These are phyloP conservation scores for Sarotherodon lohbergeri DNA, from an alignment of 2,113 vertebrate species.

Conservation along the genomic window DNA sequence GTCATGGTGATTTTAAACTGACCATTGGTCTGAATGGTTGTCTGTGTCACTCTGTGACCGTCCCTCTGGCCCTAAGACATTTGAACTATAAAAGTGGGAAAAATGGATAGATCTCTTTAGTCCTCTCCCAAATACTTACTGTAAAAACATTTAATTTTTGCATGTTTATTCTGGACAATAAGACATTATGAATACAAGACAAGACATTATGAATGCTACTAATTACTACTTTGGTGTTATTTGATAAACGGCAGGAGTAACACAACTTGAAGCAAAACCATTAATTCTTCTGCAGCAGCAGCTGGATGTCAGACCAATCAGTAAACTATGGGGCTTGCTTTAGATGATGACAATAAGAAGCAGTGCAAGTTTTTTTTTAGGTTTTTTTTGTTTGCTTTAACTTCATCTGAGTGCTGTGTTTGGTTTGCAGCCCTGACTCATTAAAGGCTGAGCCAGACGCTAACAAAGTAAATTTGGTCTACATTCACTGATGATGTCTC, in stretches of 20 bases:
- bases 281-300: background rate
- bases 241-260: background rate
- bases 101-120: background rate
- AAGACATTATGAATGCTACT: background rate
- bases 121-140: background rate
- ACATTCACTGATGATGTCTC: background rate
- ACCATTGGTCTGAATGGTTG: background rate
- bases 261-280: background rate
- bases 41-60: background rate
- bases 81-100: background rate
- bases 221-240: background rate
- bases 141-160: background rate
- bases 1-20: background rate
- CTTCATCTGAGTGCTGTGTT: background rate
- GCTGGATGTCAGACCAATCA: background rate
- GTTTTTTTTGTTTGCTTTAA: background rate
- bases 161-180: background rate
- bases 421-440: background rate
- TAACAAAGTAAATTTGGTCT: background rate
- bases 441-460: background rate
- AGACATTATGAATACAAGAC: background rate
- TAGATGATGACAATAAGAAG: background rate
- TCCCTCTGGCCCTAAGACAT: background rate
- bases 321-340: background rate
- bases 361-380: background rate